Evolutionary conservation across 2,113 vertebrate genomes (phyloP), one percentile per base, ranked within the genome.

Genomic region (Seriola quinqueradiata): DNA sequence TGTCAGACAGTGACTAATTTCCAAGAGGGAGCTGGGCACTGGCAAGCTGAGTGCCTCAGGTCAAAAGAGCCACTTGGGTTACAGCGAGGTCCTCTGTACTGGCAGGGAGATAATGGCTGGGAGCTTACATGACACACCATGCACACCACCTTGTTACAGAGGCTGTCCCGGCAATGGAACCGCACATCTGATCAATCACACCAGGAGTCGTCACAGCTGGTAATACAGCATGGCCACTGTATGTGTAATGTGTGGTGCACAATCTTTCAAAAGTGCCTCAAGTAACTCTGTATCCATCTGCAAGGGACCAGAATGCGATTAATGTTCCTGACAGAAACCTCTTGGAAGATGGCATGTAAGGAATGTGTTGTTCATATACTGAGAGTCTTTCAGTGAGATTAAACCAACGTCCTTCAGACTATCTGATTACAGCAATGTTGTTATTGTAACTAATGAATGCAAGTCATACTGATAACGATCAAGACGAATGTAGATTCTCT

Each of bases 1-100:
- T 93, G 91, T 91, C 92, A 90, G 76, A 73, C 71, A 82, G 84
- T 90, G 90, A 92, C 87, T 90, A 85, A 93, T 94, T 90, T 87
- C 73, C 81, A 86, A 85, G 87, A 77, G 87, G 86, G 83, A 88
- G 81, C 84, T 11, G 69, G 85, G 88, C 89, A 89, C 81, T 81
- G 78, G 83, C 79, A 79, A 75, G 78, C 86, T 23, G 78, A 89
- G 83, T 58, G 77, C 85, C 87, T 86, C 70, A 1, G 93, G 92
- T 92, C 85, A 90, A 85, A 84, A 69, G 74, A 89, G 87, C 80
- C 61, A 6, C 91, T 84, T 67, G 80, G 90, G 89, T 93, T 89
- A 90, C 89, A 65, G 77, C 25, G 14, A 89, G 91, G 86, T 91
- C 84, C 61, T 87, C 85, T 58, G 73, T 65, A 78, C 88, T 65